phyloP scores from a whole-genome alignment of 2,113 vertebrate genomes.

The Mesitornis unicolor region DNA sequence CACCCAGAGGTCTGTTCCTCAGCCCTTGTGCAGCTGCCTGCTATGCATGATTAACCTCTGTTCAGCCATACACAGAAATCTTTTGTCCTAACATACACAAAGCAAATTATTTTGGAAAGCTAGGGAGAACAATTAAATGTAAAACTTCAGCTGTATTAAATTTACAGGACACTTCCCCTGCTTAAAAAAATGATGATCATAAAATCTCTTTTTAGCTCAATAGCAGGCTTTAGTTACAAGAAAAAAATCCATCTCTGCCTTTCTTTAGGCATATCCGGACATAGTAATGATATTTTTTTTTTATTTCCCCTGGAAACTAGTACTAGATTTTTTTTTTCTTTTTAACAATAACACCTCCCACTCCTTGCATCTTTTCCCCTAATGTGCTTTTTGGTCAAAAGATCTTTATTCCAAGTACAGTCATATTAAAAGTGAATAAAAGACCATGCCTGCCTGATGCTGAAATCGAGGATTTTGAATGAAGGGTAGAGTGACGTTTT shows the following conservation, averaged over 20 bases:
- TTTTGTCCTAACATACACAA: conserved; percentile 95
- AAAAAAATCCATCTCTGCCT: not conserved
- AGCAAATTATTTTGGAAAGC: conserved; percentile 99
- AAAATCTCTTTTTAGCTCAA: conserved; percentile 18
- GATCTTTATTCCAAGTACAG: conserved; percentile 15
- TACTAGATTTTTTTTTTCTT: not conserved
- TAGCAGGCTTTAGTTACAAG: conserved; percentile 29
- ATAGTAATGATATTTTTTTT: not conserved
- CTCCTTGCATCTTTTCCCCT: not conserved
- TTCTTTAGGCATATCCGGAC: conserved; percentile 29
- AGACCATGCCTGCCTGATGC: not conserved
- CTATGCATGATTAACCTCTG: conserved; percentile 90
- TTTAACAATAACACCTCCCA: not conserved
- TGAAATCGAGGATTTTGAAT: conserved; percentile 43
- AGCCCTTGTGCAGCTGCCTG: conserved; percentile 80
- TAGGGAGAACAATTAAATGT: conserved; percentile 80
- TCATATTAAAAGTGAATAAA: conserved; percentile 35
- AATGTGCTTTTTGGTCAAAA: not conserved
- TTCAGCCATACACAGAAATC: conserved; percentile 90
- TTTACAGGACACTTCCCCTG: conserved; percentile 56
- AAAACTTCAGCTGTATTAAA: conserved; percentile 78
- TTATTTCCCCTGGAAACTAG: not conserved
- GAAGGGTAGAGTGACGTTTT: conserved; percentile 16
- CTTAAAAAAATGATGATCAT: not conserved
- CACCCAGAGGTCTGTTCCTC: conserved; percentile 75